Evolutionary conservation across 2,888 invertebrate species (phyloP), one percentile per base, ranked within the genome.

Genomic region (Agriopis aurantiaria): DNA sequence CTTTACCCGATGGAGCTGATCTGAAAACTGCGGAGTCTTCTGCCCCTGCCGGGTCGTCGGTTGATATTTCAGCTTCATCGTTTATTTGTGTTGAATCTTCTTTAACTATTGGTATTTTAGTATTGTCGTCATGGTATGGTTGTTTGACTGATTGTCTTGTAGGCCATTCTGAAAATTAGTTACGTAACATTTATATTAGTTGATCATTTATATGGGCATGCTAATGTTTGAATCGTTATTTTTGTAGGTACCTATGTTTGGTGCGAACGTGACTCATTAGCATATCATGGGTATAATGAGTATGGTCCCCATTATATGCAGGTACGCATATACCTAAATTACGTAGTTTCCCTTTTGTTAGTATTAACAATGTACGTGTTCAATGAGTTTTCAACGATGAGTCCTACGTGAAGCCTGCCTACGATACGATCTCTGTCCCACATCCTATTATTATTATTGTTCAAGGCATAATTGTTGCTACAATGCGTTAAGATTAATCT

Each of bases 121-220:
- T 52, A 40, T 74, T 77, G 55, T 79, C 77, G 59, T 77, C 76
- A 53, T 73, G 73, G 48, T 76, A 76, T 10, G 92, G 93, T 79
- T 92, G 92, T 76, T 85, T 88, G n/a, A 91, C 88, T n/a, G 90
- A 89, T 66, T 87, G 81, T 64, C 88, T 88, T 72, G 79, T 66
- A 33, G 93, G 92, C 88, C 89, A 91, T 85, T 88, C 92, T 92
- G 83, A 72, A 85, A 85, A 60, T 55, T 14, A 40, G n/a, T 70
- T 68, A 40, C 64, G 68, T 61, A 63, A 64, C 75, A 72, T 69
- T 74, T 76, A 78, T 51, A 60, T 51, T 49, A n/a, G 6, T 17
- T 23, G 10, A 17, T 52, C 23, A 3, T 51, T 40, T 14, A 73
- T 78, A 62, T 46, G 63, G 51, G 71, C 70, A 65, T 77, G 72